Evolutionary conservation across 2,797 vertebrate species (phyloP).

Genomic region (Nannoperca obscura): DNA sequence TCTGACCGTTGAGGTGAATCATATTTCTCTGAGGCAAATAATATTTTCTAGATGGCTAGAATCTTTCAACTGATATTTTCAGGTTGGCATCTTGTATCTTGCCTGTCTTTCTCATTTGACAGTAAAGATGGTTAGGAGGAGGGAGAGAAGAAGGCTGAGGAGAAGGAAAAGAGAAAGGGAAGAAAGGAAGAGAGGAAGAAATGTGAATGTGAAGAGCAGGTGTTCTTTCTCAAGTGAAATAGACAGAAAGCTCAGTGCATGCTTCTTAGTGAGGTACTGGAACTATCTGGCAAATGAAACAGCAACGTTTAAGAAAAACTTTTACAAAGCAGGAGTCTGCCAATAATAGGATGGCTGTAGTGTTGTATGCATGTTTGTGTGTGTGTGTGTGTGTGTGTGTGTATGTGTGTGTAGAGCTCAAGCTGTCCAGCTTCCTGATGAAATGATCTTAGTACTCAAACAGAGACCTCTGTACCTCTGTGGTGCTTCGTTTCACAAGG

Average conservation of each 20-base stretch:
- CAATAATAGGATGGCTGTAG: conserved; percentile 12
- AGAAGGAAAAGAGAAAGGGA: background rate
- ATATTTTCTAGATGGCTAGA: background rate
- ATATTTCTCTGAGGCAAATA: background rate
- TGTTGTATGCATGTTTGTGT: conserved; percentile 18
- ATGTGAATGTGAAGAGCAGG: background rate
- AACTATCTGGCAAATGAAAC: conserved; percentile 18
- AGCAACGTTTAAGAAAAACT: conserved; percentile 4
- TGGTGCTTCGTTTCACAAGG: conserved; percentile 31
- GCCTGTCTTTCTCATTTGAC: background rate
- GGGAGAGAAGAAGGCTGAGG: background rate
- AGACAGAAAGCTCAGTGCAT: background rate
- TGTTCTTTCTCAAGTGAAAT: conserved; percentile 4
- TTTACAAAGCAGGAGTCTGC: background rate
- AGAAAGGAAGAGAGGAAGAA: background rate
- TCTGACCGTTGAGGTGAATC: background rate
- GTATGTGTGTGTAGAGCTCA: background rate
- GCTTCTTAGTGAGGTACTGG: conserved; percentile 38
- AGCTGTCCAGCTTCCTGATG: conserved; percentile 35
- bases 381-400: conserved; percentile 16
- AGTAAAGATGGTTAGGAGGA: background rate
- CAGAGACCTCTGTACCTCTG: conserved; percentile 28
- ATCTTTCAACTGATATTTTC: conserved; percentile 4
- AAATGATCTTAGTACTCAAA: conserved; percentile 22
- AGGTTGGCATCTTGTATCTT: background rate